Evolutionary conservation across 2,888 invertebrate genomes (phyloP).

Genomic region (Vanessa cardui): DNA sequence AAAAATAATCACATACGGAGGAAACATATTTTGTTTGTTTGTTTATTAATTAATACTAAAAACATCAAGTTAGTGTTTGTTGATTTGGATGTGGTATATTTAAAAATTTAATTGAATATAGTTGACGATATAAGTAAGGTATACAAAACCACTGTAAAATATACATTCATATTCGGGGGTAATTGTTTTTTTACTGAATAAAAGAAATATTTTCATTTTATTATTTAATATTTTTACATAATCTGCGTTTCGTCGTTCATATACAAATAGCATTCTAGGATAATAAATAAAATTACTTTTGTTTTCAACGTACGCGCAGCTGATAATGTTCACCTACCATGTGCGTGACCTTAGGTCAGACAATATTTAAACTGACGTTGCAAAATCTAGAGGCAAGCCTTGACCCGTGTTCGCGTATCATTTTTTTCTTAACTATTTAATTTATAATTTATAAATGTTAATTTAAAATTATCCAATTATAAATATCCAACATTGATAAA

Average conservation of each 20-base stretch:
- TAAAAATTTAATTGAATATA: too few relatives aligned
- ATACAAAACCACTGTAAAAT: too few relatives aligned
- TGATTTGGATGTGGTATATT: too few relatives aligned
- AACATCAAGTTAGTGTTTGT: too few relatives aligned
- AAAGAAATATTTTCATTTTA: neutral
- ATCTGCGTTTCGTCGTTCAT: neutral
- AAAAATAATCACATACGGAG: too few relatives aligned
- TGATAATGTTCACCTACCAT: neutral
- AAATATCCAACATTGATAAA: too few relatives aligned
- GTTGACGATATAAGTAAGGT: too few relatives aligned
- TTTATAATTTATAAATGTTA: neutral
- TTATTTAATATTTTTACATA: neutral
- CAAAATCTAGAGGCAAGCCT: slow-evolving; percentile 23
- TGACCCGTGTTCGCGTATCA: slow-evolving; percentile 23
- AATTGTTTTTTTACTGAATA: too few relatives aligned
- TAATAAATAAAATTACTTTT: slow-evolving; percentile 6
- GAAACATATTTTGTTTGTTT: too few relatives aligned
- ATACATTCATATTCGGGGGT: too few relatives aligned
- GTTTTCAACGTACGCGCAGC: slow-evolving; percentile 1
- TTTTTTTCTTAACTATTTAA: neutral
- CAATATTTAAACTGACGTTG: slow-evolving; percentile 13
- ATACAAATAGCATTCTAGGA: neutral
- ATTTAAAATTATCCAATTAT: too few relatives aligned
- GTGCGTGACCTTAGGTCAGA: slow-evolving; percentile 15
- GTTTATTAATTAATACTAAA: too few relatives aligned